Evolutionary conservation across 2,113 vertebrate genomes (phyloP).

Genomic region (rabbit (Oryctolagus cuniculus)): DNA sequence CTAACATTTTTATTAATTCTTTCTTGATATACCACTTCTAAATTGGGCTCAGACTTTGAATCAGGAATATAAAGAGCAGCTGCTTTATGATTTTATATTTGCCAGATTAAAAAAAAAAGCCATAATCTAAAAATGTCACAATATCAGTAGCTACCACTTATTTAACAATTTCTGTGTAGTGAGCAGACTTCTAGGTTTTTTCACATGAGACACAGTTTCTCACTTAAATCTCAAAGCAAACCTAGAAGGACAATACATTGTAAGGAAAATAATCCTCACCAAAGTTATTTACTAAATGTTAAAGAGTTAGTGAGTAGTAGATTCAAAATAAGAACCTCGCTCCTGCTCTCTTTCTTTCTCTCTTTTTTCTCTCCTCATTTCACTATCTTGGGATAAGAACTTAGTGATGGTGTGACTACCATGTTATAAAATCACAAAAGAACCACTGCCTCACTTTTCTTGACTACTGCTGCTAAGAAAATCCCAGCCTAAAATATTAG

Average conservation of each 20-base stretch:
- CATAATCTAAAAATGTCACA: conserved; percentile 13
- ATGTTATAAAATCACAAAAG: not conserved
- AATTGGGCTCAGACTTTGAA: not conserved
- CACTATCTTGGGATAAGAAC: not conserved
- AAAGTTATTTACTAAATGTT: not conserved
- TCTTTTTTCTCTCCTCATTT: not conserved
- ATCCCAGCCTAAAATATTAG: not conserved
- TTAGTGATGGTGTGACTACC: not conserved
- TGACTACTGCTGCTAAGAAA: not conserved
- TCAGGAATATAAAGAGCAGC: not conserved
- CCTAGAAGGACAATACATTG: not conserved
- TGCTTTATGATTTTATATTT: not conserved
- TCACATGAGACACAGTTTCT: not conserved
- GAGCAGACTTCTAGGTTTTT: not conserved
- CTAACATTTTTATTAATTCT: not conserved
- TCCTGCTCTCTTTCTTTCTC: not conserved
- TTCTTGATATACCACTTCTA: conserved; percentile 18
- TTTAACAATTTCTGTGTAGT: not conserved
- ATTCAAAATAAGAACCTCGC: not conserved
- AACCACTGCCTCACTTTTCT: not conserved
- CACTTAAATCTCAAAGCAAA: conserved; percentile 12
- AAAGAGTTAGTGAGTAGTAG: not conserved
- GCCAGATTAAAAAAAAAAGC: not conserved
- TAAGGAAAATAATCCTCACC: not conserved
- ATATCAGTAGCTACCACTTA: not conserved